Conservation (phyloP, 2,888 invertebrate genomes). For the Eudemis profundana region DNA sequence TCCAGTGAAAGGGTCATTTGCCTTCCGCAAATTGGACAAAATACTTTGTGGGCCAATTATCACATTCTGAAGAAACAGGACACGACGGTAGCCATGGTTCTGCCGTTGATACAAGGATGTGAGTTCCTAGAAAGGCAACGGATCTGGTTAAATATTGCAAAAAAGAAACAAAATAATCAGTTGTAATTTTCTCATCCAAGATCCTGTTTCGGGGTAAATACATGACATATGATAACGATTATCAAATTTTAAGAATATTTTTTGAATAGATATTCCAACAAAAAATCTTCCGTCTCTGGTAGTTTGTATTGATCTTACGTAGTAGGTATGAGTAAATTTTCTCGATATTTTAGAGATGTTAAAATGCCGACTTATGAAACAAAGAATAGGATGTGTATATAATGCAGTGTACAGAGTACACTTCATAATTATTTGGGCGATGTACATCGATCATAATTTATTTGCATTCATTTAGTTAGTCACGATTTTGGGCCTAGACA, state of each 20-base stretch:
- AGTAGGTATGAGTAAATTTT: too few species aligned
- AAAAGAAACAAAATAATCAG: constrained; percentile 31
- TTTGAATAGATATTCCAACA: neutral
- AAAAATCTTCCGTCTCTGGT: neutral
- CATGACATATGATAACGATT: constrained; percentile 1
- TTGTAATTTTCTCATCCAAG: neutral
- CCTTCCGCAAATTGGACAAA: constrained; percentile 52
- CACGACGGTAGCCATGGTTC: constrained; percentile 33
- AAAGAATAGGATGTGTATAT: neutral
- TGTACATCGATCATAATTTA: constrained; percentile 73
- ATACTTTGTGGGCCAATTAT: constrained; percentile 44
- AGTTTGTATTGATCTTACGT: too few species aligned
- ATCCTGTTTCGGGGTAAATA: constrained; percentile 16
- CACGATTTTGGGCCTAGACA: constrained; percentile 58
- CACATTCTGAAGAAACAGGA: constrained; percentile 40
- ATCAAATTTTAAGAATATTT: constrained; percentile 1
- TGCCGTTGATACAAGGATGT: constrained; percentile 33
- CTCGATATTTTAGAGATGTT: neutral
- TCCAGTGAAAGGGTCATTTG: constrained; percentile 59
- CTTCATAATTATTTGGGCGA: constrained; percentile 54
- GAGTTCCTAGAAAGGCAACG: constrained; percentile 53
- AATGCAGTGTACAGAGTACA: constrained; percentile 5
- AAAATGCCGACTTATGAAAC: neutral
- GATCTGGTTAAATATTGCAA: constrained; percentile 17
- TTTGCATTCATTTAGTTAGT: constrained; percentile 66